Base-by-base conservation (phyloP, 2,113 vertebrate genomes). In the Apteryx owenii region DNA sequence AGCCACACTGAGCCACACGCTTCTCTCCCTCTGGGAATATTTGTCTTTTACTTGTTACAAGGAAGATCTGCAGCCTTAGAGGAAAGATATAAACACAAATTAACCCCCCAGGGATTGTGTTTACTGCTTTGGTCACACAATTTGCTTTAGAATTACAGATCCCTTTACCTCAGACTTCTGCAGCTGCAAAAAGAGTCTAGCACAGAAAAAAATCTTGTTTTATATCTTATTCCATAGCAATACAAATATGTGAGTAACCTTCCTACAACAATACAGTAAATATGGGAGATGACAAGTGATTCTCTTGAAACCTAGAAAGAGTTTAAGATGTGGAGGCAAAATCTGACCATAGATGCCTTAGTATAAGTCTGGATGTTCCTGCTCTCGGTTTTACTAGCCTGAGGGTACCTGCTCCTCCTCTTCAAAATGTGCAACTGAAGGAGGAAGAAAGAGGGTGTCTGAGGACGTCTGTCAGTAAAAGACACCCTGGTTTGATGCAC, bases 11-110 rank as follows among this genome's bases (percentile, higher is more conserved):
- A 79, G 60, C 33, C 88, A 76, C 81, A 8, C 71, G 50, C 65
- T 66, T 89, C 76, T 94, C 88, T 87, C 98, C 97, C 98, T 96
- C 89, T 96, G 98, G 98, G 98, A 98, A 98, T 98, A 98, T 98
- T 98, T 98, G 94, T 98, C 93, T 98, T 98, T 97, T 77, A 28
- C 90, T 97, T 81, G 66, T 92, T 95, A 72, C 89, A 94, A 81
- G 93, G 97, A 95, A 95, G 97, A 96, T 84, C 92, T 92, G 88
- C 90, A 86, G 92, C 97, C 98, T 95, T 93, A 51, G 94, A 96
- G 95, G 95, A 93, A 46, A 62, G 70, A 65, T 12, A 88, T 3
- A 95, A 97, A 97, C 98, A 96, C 75, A 85, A 80, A 81, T 64
- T 88, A 97, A 93, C 53, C 89, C 94, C 96, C 31, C 2, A 6